These are phyloP conservation scores for Dynastes grantii DNA, from an alignment of 2,888 invertebrate species.

Conservation along the genomic window DNA sequence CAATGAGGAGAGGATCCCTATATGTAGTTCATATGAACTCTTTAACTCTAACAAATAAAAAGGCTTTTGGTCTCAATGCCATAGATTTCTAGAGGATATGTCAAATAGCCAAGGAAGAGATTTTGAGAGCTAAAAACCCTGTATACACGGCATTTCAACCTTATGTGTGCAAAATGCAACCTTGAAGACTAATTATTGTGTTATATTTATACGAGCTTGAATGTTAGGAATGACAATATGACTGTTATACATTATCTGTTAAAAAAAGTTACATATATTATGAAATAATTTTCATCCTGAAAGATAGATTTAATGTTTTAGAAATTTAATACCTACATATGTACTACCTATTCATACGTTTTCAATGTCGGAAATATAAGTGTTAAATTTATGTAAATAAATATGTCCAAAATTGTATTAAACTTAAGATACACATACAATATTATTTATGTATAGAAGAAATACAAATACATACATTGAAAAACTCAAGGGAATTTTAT, in stretches of 20 bases:
- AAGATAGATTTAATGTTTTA: constrained; percentile 44
- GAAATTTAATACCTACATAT: constrained; percentile 42
- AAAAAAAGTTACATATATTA: constrained; percentile 30
- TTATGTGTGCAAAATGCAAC: constrained; percentile 44
- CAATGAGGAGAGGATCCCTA: no score
- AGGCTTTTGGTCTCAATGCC: neutral
- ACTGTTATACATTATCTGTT: constrained; percentile 31
- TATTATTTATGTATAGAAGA: constrained; percentile 53
- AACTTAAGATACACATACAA: constrained; percentile 42
- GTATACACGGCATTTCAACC: constrained; percentile 28
- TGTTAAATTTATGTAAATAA: constrained; percentile 50
- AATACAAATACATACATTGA: constrained; percentile 50
- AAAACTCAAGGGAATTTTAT: neutral
- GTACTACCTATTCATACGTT: constrained; percentile 5
- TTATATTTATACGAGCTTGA: constrained; percentile 49
- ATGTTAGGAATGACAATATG: constrained; percentile 53
- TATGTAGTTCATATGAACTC: no score
- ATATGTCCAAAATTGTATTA: constrained; percentile 49
- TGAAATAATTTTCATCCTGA: constrained; percentile 18
- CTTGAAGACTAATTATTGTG: constrained; percentile 49
- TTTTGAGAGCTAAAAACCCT: constrained; percentile 2
- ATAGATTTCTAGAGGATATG: constrained; percentile 4
- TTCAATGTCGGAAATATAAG: constrained; percentile 41
- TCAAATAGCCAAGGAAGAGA: constrained; percentile 23
- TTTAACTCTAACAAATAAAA: no score